Evolutionary conservation across 2,888 invertebrate genomes (phyloP), one percentile per base, ranked within the genome.

Genomic region (Polymixis lichenea): DNA sequence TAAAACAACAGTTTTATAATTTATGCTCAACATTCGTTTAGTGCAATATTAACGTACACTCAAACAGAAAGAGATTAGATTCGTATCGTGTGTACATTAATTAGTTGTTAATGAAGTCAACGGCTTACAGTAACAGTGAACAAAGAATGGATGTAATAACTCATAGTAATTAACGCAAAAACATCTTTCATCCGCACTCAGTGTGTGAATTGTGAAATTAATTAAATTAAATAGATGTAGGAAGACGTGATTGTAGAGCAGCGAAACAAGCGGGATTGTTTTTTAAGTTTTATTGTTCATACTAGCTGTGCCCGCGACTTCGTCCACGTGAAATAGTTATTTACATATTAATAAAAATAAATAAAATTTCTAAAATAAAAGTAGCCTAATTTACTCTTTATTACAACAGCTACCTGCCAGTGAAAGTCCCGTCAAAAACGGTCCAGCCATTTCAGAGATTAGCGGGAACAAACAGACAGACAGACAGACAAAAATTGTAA

Each of bases 81-180:
- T 88, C 79, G 80, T 93, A 93, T 93, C 92, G 85, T 86, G 83
- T 75, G 86, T 88, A 90, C 86, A 90, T 90, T 90, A 93, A 93
- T 92, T 91, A 87, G 87, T 83, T 88, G 88, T 85, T 93, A 93
- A 93, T 93, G 91, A 92, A 91, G 89, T 90, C 88, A 90, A 88
- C 89, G 86, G 89, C 87, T 90, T 86, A 88, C 89, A 87, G 85
- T 89, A 88, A 89, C 90, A 83, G 86, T 82, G 82, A 88, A 89
- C 88, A 90, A 89, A 89, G 89, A 88, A 83, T 87, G 78, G 82
- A 78, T 81, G 87, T 87, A 87, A 88, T 89, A 89, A 88, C 83
- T 89, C 87, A 85, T 86, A 76, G 88, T 83, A 87, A 86, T 89
- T 89, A 85, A 86, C 83, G 83, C 87, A 87, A 87, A 87, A 88